Percentiles rank a stretch among this genome's conserved stretches.
These are phyloP conservation scores for Plebejus argus DNA, from an alignment of 2,888 invertebrate species.

Conservation along the genomic window DNA sequence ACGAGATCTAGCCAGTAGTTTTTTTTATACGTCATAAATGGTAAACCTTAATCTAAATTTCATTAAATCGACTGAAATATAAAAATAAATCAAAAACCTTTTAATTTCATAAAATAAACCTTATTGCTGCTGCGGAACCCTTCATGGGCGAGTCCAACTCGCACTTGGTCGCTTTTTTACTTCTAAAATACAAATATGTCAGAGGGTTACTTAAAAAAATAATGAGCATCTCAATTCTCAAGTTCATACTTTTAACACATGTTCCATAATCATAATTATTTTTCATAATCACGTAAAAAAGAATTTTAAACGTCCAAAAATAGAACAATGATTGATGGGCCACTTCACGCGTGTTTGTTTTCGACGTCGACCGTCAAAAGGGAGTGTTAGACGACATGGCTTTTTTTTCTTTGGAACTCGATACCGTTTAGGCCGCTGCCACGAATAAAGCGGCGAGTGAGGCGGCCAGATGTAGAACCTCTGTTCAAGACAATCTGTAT, in stretches of 20 bases:
- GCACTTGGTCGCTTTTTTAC: no score
- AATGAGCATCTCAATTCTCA: conserved; percentile 15
- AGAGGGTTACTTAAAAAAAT: not conserved
- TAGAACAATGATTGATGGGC: conserved; percentile 74
- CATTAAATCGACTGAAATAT: no score
- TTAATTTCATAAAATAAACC: no score
- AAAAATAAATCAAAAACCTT: no score
- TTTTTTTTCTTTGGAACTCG: conserved; percentile 61
- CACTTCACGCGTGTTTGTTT: conserved; percentile 67
- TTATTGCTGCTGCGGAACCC: no score
- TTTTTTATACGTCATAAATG: no score
- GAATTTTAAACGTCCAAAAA: conserved; percentile 60
- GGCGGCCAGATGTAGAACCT: not conserved
- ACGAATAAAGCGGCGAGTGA: not conserved
- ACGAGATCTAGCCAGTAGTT: no score
- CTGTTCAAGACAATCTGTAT: not conserved
- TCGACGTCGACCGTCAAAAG: conserved; percentile 68
- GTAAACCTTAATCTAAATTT: no score
- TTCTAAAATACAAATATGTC: not conserved
- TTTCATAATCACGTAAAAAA: conserved; percentile 45
- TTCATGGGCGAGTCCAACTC: no score
- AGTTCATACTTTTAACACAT: conserved; percentile 16
- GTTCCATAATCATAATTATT: conserved; percentile 23
- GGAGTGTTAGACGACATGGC: conserved; percentile 65
- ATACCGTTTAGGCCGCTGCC: conserved; percentile 44